phyloP scores from a whole-genome alignment of 2,797 vertebrate species.

The Vipera latastei region DNA sequence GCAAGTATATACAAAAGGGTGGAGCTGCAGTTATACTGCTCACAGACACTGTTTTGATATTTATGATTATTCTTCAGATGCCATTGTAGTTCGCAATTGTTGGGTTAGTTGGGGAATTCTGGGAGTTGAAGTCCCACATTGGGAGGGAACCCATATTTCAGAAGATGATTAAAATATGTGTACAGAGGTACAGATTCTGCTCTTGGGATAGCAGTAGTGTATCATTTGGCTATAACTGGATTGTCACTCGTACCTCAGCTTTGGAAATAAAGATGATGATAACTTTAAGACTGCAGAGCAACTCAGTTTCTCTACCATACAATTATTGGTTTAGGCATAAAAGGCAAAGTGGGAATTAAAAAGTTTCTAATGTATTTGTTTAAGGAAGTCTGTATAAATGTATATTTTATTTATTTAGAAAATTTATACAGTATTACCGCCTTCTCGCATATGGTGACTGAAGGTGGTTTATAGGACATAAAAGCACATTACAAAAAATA shows the following conservation, averaged over 20 bases:
- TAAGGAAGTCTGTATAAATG: background rate
- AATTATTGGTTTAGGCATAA: background rate
- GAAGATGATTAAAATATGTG: background rate
- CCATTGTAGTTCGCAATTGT: background rate
- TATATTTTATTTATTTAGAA: background rate
- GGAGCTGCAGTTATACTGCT: background rate
- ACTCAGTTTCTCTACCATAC: background rate
- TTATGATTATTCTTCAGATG: background rate
- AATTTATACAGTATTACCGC: too few relatives aligned
- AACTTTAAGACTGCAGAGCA: background rate
- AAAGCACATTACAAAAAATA: too few relatives aligned
- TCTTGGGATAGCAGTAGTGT: background rate
- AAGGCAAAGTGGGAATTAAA: background rate
- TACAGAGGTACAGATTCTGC: background rate
- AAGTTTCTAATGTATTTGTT: background rate
- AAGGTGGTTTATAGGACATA: too few relatives aligned
- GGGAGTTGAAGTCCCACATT: background rate
- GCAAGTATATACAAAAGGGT: background rate
- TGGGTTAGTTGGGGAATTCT: background rate
- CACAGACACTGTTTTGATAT: background rate
- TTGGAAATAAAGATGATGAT: background rate
- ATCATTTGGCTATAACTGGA: background rate
- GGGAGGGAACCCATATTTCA: background rate
- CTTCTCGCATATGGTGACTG: too few relatives aligned
- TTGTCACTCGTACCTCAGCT: background rate